Conservation (phyloP, 2,888 invertebrate genomes). For the Ypsolopha sequella region DNA sequence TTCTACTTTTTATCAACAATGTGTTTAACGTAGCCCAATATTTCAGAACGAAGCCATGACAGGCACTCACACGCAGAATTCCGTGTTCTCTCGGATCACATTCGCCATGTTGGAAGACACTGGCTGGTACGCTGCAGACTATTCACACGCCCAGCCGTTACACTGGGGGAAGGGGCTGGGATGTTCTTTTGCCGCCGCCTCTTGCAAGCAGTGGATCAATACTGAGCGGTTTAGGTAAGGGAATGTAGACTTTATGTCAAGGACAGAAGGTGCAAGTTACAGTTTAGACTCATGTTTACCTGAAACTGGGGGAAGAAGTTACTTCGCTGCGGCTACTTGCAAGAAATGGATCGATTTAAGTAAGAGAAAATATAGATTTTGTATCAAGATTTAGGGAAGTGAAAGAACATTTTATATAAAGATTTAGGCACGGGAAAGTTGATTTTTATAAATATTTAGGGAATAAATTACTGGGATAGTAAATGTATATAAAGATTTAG, state of each 20-base stretch:
- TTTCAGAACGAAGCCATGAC: conserved; percentile 98
- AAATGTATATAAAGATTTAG: not conserved
- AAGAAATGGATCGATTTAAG: not conserved
- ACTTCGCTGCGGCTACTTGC: not conserved
- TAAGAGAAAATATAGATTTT: not conserved
- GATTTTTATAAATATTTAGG: not conserved
- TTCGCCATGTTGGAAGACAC: conserved; percentile 98
- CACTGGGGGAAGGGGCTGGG: conserved; percentile 94
- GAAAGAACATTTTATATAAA: not conserved
- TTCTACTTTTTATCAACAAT: no score
- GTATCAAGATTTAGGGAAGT: not conserved
- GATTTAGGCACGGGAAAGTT: not conserved
- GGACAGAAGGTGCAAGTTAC: conserved; percentile 19
- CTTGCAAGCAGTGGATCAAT: conserved; percentile 97
- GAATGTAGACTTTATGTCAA: no score
- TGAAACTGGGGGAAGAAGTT: no score
- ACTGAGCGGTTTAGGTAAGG: conserved; percentile 75
- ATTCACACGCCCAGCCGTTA: conserved; percentile 86
- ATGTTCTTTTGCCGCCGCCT: conserved; percentile 93
- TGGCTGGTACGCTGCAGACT: conserved; percentile 94
- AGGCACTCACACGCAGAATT: conserved; percentile 98
- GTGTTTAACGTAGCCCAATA: not conserved
- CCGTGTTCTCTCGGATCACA: conserved; percentile 95
- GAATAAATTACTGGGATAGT: not conserved
- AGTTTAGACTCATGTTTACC: conserved; percentile 3